phyloP scores from a whole-genome alignment of 2,797 vertebrate species.

The Prunella strophiata region DNA sequence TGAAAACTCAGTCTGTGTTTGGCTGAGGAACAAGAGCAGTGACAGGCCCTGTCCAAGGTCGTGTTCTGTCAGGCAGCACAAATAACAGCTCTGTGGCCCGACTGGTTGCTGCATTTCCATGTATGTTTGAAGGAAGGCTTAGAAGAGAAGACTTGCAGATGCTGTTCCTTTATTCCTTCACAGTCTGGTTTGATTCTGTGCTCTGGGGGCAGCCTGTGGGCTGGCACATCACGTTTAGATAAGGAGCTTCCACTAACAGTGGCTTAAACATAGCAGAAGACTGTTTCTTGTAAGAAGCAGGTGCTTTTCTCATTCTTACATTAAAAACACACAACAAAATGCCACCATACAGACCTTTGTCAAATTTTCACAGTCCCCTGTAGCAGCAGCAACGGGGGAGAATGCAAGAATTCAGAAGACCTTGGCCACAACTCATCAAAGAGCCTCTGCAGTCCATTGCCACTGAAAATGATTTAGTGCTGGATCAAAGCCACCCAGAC shows the following conservation, averaged over 20 bases:
- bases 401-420: not conserved
- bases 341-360: not conserved
- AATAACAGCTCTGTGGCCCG: accelerated
- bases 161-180: accelerated
- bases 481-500: not conserved
- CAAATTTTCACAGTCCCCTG: not conserved
- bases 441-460: not conserved
- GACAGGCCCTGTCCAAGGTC: not conserved
- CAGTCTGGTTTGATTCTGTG: not conserved
- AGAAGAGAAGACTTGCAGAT: not conserved
- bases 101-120: not conserved
- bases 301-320: not conserved
- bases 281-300: not conserved
- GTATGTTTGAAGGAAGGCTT: not conserved
- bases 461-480: not conserved
- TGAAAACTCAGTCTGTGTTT: not conserved
- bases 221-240: not conserved
- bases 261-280: not conserved
- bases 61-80: not conserved
- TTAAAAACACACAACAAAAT: not conserved
- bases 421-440: not conserved
- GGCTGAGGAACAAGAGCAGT: not conserved
- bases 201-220: not conserved
- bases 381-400: not conserved
- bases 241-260: not conserved